A percentile compares a stretch with the other conserved stretches of the same genome.
Evolutionary conservation across 2,113 vertebrate species (phyloP).

Genomic region (Eubucco bourcierii): DNA sequence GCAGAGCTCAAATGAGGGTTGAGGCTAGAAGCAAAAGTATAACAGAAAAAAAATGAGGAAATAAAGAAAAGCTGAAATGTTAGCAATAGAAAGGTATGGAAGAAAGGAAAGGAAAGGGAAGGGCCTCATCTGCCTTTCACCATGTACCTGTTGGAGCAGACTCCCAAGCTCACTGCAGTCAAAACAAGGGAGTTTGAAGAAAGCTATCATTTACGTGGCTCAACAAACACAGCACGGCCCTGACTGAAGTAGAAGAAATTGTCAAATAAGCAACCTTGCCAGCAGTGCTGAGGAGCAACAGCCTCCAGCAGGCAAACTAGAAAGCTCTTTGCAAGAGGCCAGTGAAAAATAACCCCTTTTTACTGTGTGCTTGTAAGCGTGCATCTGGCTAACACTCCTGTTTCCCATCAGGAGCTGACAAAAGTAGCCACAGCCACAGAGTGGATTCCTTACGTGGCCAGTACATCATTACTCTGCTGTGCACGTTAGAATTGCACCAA

Average conservation of each 20-base stretch:
- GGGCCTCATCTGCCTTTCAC: not conserved
- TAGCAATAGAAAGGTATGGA: not conserved
- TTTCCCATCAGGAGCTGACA: not conserved
- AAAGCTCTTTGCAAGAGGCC: not conserved
- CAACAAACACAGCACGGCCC: not conserved
- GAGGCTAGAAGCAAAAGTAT: constrained; percentile 2
- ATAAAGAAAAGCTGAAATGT: not conserved
- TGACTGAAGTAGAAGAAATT: not conserved
- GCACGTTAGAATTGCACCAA: not conserved
- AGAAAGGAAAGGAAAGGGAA: not conserved
- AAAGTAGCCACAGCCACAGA: not conserved
- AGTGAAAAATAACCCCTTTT: not conserved
- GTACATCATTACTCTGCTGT: not conserved
- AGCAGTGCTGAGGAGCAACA: not conserved
- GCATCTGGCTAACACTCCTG: not conserved
- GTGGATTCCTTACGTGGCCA: not conserved
- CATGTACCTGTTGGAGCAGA: not conserved
- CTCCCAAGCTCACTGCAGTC: not conserved
- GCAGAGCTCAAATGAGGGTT: not conserved
- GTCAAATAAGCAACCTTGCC: not conserved
- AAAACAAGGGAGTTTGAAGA: not conserved
- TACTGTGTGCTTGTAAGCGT: accelerated
- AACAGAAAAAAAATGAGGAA: not conserved
- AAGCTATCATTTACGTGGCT: not conserved
- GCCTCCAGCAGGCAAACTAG: not conserved